Evolutionary conservation across 64 coral and sea anemone genomes (phyloP), one percentile per base, ranked within the genome.

Genomic region (Montipora sp.): DNA sequence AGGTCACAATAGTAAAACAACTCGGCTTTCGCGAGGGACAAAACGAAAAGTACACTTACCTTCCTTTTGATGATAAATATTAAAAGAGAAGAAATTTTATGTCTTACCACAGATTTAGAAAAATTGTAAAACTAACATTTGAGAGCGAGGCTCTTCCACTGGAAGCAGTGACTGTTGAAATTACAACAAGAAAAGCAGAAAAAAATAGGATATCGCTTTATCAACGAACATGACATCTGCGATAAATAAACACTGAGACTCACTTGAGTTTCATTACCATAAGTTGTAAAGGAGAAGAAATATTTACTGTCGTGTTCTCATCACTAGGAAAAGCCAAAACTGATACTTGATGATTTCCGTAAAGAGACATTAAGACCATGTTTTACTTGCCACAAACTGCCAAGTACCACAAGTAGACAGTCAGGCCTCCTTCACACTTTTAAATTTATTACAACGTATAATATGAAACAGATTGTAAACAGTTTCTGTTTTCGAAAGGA

Each of bases 1-100:
- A 76, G 74, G 74, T 76, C 74, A 43, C 8, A 76, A 14, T 47
- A 76, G 74, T 46, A 15, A 74, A 76, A 76, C 10, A 45, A 78
- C 15, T 78, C 45, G 47, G 12, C 45, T 49, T 50, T 78, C 18
- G 47, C 15, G 47, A 44, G 9, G 9, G 46, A 48, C 5, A 78
- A 49, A 2, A 7, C 36, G 36, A 57, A 57, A 57, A 57, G 47
- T 3, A 50, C 12, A 0, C 45, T 46, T 48, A 63, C 13, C 60
- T 16, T 16, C 14, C 60, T 63, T 14, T 16, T 14, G 60, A 63
- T 7, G 14, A 14, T 63, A 63, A 19, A 63, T 12, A 11, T 14
- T 3, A 4, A 12, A 15, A 14, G 60, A 15, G 3, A 63, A 63
- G 9, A 63, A 63, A 14, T 12, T 12, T 14, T 63, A 63, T 12